Conservation (phyloP, 2,113 vertebrate genomes). For the Oncorhynchus mykiss region DNA sequence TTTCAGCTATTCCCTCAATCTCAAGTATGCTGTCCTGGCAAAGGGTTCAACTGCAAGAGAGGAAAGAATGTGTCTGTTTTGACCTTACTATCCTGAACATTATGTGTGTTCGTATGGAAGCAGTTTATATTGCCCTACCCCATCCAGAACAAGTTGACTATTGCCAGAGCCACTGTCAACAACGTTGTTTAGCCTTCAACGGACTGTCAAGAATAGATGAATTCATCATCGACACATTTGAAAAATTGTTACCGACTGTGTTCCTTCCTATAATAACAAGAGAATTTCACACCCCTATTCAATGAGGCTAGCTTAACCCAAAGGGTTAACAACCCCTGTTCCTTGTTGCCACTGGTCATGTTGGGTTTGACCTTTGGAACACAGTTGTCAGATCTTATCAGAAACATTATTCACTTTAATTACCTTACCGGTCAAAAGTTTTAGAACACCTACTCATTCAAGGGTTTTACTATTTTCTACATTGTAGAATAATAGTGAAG, state of each 20-base stretch:
- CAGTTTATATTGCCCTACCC: neutral
- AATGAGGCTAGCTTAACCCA: neutral
- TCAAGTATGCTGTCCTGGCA: neutral
- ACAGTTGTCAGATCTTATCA: neutral
- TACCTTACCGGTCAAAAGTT: too few relatives aligned
- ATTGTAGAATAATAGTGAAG: too few relatives aligned
- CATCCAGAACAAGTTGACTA: neutral
- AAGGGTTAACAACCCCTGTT: neutral
- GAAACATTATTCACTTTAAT: neutral
- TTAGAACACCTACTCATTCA: too few relatives aligned
- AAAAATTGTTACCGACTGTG: neutral
- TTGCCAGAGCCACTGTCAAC: neutral
- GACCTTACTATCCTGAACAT: neutral
- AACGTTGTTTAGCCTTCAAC: neutral
- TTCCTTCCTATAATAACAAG: too few relatives aligned
- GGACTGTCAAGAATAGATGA: neutral
- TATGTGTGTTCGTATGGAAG: neutral
- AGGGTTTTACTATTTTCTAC: too few relatives aligned
- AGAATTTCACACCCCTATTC: too few relatives aligned
- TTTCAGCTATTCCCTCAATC: neutral
- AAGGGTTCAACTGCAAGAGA: neutral
- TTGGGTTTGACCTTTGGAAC: neutral
- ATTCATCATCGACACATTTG: neutral
- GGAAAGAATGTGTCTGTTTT: neutral
- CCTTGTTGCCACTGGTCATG: neutral